Evolutionary conservation across 1,140 invertebrate species (phyloP), one percentile per base, ranked within the genome.

Genomic region (Phthorimaea operculella): DNA sequence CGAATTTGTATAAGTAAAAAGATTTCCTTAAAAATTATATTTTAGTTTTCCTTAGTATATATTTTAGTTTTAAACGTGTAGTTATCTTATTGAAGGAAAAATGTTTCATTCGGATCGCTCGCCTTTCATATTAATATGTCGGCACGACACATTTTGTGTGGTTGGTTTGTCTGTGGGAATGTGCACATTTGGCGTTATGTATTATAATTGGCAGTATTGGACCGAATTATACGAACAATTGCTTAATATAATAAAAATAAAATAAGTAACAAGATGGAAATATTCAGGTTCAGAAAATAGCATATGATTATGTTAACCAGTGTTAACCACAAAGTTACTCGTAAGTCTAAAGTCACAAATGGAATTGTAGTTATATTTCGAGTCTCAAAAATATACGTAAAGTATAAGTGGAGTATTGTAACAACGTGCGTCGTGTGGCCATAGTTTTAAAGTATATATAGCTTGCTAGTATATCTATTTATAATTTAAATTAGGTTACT

Each of bases 381-480:
- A 47, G 44, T 47, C 44, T 47, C 44, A 47, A 47, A 42, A 47
- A 47, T 47, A 47, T 47, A 47, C 44, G 44, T 47, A 47, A 39
- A 15, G 8, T 47, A 47, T 15, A 16, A 15, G 15, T 47, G 44
- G 44, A 47, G 44, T 47, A 14, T 4, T 17, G n/a, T 16, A 47
- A 42, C 76, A 82, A 80, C 74, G 79, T 82, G 80, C 80, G 62
- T 76, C 76, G 77, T 82, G 76, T 80, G 72, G 77, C 68, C 71
- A 73, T 83, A 70, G 74, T 64, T 78, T 70, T 70, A 65, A 66
- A 74, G 42, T 64, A 55, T 66, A 80, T 64, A 55, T 66, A 80
- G 79, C 79, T 81, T 81, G 74, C 72, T 84, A 79, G 73, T 74
- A 66, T 76, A 76, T 79, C 58, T 71, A 66, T 56, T 57, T 57